A percentile compares a stretch with the other conserved stretches of the same genome.
Evolutionary conservation across 2,888 invertebrate genomes (phyloP).

Genomic region (Yponomeuta cagnagella): DNA sequence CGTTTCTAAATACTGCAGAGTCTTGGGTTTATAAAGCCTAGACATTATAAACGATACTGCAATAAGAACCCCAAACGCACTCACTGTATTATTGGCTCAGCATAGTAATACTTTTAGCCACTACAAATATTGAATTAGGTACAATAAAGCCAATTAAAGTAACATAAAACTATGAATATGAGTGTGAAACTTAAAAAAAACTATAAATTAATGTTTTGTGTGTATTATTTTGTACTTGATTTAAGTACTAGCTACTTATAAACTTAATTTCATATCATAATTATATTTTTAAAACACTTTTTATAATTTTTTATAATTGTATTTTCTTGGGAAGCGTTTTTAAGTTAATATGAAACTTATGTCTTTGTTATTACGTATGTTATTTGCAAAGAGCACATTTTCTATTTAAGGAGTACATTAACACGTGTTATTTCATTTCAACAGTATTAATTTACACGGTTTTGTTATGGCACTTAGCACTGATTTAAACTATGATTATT

Average conservation of each 20-base stretch:
- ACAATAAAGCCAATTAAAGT: not conserved
- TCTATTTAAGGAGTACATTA: no score
- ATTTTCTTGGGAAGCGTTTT: not conserved
- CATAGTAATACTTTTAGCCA: no score
- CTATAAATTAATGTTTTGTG: constrained; percentile 1
- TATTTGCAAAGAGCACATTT: no score
- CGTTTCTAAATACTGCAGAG: no score
- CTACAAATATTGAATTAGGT: not conserved
- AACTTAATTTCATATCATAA: constrained; percentile 8
- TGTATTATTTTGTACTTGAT: constrained; percentile 12
- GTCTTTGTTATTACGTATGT: no score
- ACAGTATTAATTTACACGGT: not conserved
- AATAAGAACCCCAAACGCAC: no score
- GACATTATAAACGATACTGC: no score
- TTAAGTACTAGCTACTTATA: constrained; percentile 3
- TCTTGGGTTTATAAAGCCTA: no score
- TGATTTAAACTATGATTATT: not conserved
- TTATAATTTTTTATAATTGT: constrained; percentile 4
- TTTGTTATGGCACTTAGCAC: not conserved
- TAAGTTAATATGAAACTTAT: not conserved
- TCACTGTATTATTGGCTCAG: no score
- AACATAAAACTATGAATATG: not conserved
- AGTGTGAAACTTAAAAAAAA: not conserved
- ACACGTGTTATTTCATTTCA: no score
- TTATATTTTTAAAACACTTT: constrained; percentile 4